Percentiles rank a stretch among this genome's conserved stretches.
phyloP scores from a whole-genome alignment of 1,140 invertebrate genomes.

The Zaprionus nigranus region DNA sequence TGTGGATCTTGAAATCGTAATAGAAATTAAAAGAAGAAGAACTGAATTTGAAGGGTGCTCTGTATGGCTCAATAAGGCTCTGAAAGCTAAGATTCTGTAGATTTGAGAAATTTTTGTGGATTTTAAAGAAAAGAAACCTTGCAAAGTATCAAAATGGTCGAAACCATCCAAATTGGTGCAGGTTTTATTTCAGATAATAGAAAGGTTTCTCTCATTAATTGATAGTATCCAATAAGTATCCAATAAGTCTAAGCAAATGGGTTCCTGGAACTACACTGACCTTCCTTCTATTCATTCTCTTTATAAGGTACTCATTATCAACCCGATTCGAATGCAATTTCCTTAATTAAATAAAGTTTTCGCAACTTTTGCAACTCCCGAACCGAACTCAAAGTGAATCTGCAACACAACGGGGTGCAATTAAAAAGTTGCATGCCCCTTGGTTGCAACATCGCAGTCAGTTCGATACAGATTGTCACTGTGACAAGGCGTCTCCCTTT shows the following conservation, averaged over 20 bases:
- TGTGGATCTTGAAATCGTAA: neutral
- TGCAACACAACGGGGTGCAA: slow-evolving; percentile 39
- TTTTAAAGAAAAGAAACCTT: neutral
- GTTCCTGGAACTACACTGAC: too few species aligned
- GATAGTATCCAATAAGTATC: too few species aligned
- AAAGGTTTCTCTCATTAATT: too few species aligned
- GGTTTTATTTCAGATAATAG: neutral
- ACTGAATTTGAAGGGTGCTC: neutral
- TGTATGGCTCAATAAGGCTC: neutral
- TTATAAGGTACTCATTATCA: neutral
- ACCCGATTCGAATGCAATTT: neutral
- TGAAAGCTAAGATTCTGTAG: too few species aligned
- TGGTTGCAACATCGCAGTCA: slow-evolving; percentile 14
- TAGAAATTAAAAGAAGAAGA: neutral
- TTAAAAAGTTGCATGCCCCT: slow-evolving; percentile 47
- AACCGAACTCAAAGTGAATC: slow-evolving; percentile 1
- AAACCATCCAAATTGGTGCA: too few species aligned
- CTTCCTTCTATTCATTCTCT: neutral
- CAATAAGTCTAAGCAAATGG: too few species aligned
- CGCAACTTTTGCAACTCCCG: slow-evolving; percentile 18
- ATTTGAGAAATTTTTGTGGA: neutral
- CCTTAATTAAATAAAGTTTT: slow-evolving; percentile 14
- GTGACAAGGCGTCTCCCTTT: slow-evolving; percentile 4
- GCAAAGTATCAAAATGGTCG: too few species aligned
- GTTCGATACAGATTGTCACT: neutral